Evolutionary conservation across 2,113 vertebrate genomes (phyloP), one percentile per base, ranked within the genome.

Genomic region (Rhinoderma darwinii): DNA sequence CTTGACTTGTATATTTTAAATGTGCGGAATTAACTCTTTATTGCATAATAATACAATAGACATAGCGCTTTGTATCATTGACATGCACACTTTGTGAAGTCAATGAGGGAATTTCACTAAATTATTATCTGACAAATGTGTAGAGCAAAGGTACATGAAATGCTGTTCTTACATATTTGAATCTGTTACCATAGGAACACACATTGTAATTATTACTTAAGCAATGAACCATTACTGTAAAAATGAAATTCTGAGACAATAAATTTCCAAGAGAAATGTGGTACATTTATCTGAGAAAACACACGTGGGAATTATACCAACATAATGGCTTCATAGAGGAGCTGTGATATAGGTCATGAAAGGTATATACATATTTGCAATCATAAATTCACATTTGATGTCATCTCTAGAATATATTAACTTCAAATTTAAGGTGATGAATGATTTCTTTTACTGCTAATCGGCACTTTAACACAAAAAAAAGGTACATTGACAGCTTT

Each of bases 151-250:
- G 56, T 63, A 20, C 37, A 41, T 54, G 68, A 56, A 84, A 75
- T 50, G 47, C 47, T 30, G 32, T 50, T 37, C 47, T 54, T 41
- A 47, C 70, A 41, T 39, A 43, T 74, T 74, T 41, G 25, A n/a
- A 9, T 75, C 27, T 73, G 70, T 61, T 75, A 39, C 72, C 72
- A 75, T 75, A 50, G 72, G n/a, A 75, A 84, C 83, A 32, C 14
- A 54, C 14, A 61, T 35, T 70, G 44, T 37, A 83, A 83, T 75
- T 75, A 83, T 70, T 78, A 66, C 59, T 81, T 81, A 63, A 81
- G 25, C 74, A 20, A 61, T 44, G 51, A 75, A 32, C 70, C 70
- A 43, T 17, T 84, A 35, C 15, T 47, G 32, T 25, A 22, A 74
- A 84, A 73, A n/a, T 20, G 54, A 17, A n/a, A 35, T 50, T 77